A percentile compares a stretch with the other conserved stretches of the same genome.
Conservation (phyloP, 2,113 vertebrate genomes). For the Oreocharis arfaki region DNA sequence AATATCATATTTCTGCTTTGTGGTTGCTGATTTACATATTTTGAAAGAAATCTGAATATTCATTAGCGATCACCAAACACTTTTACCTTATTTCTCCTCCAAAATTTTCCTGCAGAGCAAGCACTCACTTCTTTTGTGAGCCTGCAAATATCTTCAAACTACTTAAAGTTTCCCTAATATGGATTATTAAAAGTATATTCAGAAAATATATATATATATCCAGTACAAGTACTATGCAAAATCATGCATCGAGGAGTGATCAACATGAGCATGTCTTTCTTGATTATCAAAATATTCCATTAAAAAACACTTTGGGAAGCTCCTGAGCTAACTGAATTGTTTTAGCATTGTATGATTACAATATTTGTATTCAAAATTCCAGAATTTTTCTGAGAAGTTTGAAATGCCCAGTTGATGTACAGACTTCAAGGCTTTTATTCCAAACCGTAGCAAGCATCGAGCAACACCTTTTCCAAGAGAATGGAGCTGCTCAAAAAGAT, state of each 20-base stretch:
- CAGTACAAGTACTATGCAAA: not conserved
- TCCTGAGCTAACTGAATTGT: not conserved
- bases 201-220: not conserved
- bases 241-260: accelerated
- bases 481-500: not conserved
- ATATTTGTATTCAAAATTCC: not conserved
- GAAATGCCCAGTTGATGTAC: not conserved
- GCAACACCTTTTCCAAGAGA: not conserved
- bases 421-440: not conserved
- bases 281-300: not conserved
- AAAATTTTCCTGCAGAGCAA: not conserved
- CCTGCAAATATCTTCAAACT: not conserved
- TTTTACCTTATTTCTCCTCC: not conserved
- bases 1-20: not conserved
- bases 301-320: not conserved
- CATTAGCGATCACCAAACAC: not conserved
- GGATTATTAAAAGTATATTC: not conserved
- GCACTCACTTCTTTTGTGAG: not conserved
- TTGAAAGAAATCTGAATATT: not conserved
- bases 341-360: not conserved
- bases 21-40: not conserved
- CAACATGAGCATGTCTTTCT: not conserved
- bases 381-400: not conserved
- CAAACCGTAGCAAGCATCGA: not conserved
- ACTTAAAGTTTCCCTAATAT: not conserved